Evolutionary conservation across 2,888 invertebrate genomes (phyloP).

Genomic region (Byasa hedistus): DNA sequence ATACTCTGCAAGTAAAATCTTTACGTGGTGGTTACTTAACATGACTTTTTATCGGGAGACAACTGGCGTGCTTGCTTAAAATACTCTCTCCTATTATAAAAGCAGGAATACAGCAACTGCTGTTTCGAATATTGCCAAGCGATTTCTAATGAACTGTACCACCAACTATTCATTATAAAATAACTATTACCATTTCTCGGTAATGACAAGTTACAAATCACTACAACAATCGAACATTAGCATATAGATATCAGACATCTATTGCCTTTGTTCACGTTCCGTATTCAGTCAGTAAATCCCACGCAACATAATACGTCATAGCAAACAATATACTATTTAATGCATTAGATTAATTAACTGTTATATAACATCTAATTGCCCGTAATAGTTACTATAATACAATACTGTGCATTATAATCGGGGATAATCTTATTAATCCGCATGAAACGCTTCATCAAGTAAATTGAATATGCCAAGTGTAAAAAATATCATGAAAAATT

Average conservation of each 20-base stretch:
- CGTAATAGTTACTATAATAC: slow-evolving; percentile 18
- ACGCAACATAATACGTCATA: slow-evolving; percentile 4
- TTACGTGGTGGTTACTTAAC: no score
- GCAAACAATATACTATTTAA: slow-evolving; percentile 20
- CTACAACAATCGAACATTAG: background rate
- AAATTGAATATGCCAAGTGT: background rate
- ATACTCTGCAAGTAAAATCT: no score
- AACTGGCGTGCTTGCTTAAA: no score
- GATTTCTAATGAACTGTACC: no score
- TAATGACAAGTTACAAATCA: no score
- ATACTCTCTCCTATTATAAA: no score
- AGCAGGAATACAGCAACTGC: no score
- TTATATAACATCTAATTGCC: slow-evolving; percentile 19
- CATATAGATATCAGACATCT: background rate
- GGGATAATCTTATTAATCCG: slow-evolving; percentile 17
- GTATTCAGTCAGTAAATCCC: slow-evolving; percentile 1
- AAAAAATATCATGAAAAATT: background rate
- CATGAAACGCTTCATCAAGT: background rate
- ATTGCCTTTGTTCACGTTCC: background rate
- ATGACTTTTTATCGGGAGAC: no score
- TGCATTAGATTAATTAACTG: slow-evolving; percentile 29
- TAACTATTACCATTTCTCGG: no score
- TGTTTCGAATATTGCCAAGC: no score
- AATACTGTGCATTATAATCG: background rate
- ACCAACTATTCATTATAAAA: no score